Percentiles rank a stretch among this genome's conserved stretches.
These are phyloP conservation scores for Taphrorychus bicolor DNA, from an alignment of 2,888 invertebrate genomes.

Conservation along the genomic window DNA sequence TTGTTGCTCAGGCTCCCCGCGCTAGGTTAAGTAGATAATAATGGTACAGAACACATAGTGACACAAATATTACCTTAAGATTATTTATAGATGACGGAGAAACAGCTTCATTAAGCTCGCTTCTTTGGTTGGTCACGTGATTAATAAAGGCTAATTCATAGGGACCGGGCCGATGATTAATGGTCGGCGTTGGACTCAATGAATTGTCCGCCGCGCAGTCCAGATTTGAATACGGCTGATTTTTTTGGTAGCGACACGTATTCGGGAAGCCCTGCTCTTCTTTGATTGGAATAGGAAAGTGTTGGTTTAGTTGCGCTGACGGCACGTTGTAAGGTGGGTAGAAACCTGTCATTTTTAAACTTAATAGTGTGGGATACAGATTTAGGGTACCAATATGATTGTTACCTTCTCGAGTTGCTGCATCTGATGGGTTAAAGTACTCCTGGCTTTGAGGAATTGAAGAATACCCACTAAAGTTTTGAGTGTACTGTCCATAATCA, in stretches of 20 bases:
- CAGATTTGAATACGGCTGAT: constrained; percentile 33
- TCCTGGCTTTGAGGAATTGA: not conserved
- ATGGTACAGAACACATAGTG: not conserved
- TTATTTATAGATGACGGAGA: constrained; percentile 6
- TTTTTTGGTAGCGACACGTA: constrained; percentile 37
- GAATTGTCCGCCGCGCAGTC: constrained; percentile 47
- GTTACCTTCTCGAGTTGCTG: too few relatives aligned
- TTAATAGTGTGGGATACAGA: too few relatives aligned
- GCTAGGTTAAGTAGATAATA: too few relatives aligned
- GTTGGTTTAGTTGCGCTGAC: not conserved
- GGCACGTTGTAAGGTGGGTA: constrained; percentile 9
- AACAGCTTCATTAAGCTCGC: constrained; percentile 33
- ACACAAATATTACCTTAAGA: constrained; percentile 17
- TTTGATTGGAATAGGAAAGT: constrained; percentile 31
- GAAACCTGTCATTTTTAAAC: too few relatives aligned
- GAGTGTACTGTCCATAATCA: not conserved
- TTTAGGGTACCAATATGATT: too few relatives aligned
- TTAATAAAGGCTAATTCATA: constrained; percentile 32
- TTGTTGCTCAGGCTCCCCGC: constrained; percentile 2
- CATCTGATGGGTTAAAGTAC: not conserved
- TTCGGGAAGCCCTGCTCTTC: constrained; percentile 19
- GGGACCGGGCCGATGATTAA: constrained; percentile 47
- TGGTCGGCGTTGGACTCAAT: constrained; percentile 45
- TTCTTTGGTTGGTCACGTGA: constrained; percentile 23
- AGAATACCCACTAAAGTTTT: not conserved